Base-by-base conservation (phyloP, 2,888 invertebrate genomes). In the Xestia xanthographa region DNA sequence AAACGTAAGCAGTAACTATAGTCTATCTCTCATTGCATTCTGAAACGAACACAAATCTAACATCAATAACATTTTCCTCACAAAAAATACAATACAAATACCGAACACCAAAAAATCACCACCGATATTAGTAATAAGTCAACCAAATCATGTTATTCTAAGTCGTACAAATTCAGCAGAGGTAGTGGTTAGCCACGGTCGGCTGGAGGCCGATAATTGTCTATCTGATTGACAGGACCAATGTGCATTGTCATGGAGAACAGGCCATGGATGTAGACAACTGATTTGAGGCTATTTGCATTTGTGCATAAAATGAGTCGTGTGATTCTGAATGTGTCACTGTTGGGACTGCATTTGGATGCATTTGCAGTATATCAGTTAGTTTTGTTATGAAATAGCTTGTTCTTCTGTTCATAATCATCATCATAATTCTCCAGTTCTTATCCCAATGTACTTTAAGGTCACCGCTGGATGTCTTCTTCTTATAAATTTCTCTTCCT, bases 131-230 rank as follows among this genome's bases (percentile, higher is more conserved):
- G 63, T 53, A 72, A 12, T 41, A 70, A 73, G 66, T 82, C 66
- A 74, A 81, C 78, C 86, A 79, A 80, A 84, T 81, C 86, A 84
- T 82, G 74, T 83, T 85, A 76, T 85, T 83, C 79, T 79, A 82
- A 80, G 85, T 82, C 65, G 50, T 75, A 86, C 85, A 87, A 91
- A 93, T 93, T 93, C 92, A 93, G 93, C 92, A 90, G 91, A 90
- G 84, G 75, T 87, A 83, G 93, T 93, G 91, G 93, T 94, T 94
- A 93, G 93, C 77, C 86, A 91, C 92, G 95, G 92, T 94, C 90
- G 89, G 95, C 82, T 91, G 91, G 89, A 9, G 88, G 66, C 88
- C 93, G 92, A 95, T 95, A 94, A 95, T 95, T 94, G 94, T 91
- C 88, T 86, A 90, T 86, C 93, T 93, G 94, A 95, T 95, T 94